Evolutionary conservation across 2,888 invertebrate genomes (phyloP).

Genomic region (Nasonovia ribisnigri): DNA sequence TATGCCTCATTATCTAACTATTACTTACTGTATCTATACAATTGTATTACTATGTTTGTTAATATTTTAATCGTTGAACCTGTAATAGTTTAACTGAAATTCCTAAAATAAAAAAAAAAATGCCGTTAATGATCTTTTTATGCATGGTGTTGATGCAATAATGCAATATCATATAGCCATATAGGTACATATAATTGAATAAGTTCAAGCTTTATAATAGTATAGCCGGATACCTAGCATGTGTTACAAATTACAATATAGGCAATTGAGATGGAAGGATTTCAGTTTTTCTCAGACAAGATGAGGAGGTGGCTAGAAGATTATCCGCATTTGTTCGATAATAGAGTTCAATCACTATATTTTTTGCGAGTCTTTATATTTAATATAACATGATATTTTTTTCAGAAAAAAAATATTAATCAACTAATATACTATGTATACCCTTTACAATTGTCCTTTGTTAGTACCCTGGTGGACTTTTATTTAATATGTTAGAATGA

Average conservation of each 20-base stretch:
- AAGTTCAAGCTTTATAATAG: background rate
- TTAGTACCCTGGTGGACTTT: background rate
- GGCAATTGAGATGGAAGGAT: background rate
- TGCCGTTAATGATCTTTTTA: background rate
- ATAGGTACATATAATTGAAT: background rate
- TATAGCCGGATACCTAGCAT: background rate
- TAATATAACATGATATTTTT: background rate
- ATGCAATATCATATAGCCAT: background rate
- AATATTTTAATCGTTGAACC: too few relatives aligned
- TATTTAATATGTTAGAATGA: background rate
- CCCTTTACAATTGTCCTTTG: background rate
- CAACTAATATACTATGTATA: background rate
- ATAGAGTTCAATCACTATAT: background rate
- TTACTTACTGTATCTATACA: too few relatives aligned
- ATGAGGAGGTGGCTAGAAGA: background rate
- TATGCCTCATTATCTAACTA: too few relatives aligned
- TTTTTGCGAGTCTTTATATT: background rate
- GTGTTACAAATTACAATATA: slow-evolving; percentile 11
- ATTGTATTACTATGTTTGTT: too few relatives aligned
- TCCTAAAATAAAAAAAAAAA: too few relatives aligned
- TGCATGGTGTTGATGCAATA: background rate
- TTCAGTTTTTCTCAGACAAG: background rate
- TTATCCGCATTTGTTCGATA: background rate
- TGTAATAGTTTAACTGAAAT: too few relatives aligned
- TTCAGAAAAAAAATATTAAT: background rate